Conservation (phyloP, 2,797 vertebrate genomes). For the Lates japonicus region DNA sequence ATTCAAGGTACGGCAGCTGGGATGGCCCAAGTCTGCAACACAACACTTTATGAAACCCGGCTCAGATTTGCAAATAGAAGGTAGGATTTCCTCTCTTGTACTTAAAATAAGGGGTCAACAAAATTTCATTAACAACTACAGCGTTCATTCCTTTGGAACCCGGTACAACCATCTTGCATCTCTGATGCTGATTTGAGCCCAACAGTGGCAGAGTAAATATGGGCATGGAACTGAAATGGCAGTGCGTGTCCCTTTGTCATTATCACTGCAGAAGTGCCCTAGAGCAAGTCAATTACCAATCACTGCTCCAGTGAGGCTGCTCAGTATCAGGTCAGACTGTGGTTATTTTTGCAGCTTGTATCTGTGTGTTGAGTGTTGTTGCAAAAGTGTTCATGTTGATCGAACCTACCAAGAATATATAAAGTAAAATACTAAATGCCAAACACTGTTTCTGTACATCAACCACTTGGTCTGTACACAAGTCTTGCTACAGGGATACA, state of each 20-base stretch:
- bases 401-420: neutral
- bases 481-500: neutral
- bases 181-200: neutral
- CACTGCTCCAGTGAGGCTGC: slow-evolving; percentile 17
- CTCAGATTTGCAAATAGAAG: neutral
- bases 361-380: neutral
- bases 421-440: neutral
- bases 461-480: neutral
- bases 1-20: too few species aligned
- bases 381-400: neutral
- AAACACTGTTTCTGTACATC: neutral
- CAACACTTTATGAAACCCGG: neutral
- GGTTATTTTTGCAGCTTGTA: neutral
- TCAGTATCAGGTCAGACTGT: neutral
- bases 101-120: neutral
- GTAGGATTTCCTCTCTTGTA: neutral
- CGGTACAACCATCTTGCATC: neutral
- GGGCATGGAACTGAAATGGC: neutral
- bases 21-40: too few species aligned
- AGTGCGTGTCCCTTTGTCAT: neutral
- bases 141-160: neutral
- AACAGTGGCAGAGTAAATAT: neutral
- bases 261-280: slow-evolving; percentile 18
- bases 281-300: slow-evolving; percentile 31
- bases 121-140: neutral